A percentile compares a stretch with the other conserved stretches of the same genome.
Conservation (phyloP, 2,888 invertebrate species). For the Lasiommata megera region DNA sequence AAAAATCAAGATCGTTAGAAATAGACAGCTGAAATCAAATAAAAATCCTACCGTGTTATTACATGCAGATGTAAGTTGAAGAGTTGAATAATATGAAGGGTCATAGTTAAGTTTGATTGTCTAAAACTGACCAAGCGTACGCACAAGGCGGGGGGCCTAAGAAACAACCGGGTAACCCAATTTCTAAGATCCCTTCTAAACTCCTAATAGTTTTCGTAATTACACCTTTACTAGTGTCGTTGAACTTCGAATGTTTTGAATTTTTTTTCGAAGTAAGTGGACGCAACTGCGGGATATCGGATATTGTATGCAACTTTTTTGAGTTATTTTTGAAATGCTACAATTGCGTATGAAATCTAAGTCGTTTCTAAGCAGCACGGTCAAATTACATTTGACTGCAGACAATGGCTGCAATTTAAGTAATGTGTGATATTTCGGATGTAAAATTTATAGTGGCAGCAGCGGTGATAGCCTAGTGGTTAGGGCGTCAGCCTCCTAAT, state of each 20-base stretch:
- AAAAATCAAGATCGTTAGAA: constrained; percentile 1
- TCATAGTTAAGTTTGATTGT: constrained; percentile 58
- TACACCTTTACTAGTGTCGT: constrained; percentile 70
- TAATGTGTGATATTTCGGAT: background rate
- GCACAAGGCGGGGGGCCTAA: constrained; percentile 60
- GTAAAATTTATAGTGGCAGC: too few relatives aligned
- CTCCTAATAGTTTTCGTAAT: constrained; percentile 62
- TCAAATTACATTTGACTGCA: constrained; percentile 1
- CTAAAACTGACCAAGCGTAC: constrained; percentile 76
- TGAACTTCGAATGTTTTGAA: constrained; percentile 66
- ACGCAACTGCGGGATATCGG: constrained; percentile 63
- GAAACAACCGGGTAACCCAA: constrained; percentile 70
- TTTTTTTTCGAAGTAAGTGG: constrained; percentile 63
- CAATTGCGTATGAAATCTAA: constrained; percentile 7
- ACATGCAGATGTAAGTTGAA: constrained; percentile 44
- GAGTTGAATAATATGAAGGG: constrained; percentile 54
- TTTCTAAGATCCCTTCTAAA: constrained; percentile 64
- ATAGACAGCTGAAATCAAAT: constrained; percentile 24
- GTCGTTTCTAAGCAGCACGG: constrained; percentile 1
- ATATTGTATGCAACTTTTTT: constrained; percentile 45
- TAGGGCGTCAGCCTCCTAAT: too few relatives aligned
- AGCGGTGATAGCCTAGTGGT: too few relatives aligned
- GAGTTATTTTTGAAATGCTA: constrained; percentile 22
- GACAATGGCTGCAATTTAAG: background rate
- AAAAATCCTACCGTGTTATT: constrained; percentile 33